Evolutionary conservation across 2,113 vertebrate species (phyloP).

Genomic region (Anoura caudifer): DNA sequence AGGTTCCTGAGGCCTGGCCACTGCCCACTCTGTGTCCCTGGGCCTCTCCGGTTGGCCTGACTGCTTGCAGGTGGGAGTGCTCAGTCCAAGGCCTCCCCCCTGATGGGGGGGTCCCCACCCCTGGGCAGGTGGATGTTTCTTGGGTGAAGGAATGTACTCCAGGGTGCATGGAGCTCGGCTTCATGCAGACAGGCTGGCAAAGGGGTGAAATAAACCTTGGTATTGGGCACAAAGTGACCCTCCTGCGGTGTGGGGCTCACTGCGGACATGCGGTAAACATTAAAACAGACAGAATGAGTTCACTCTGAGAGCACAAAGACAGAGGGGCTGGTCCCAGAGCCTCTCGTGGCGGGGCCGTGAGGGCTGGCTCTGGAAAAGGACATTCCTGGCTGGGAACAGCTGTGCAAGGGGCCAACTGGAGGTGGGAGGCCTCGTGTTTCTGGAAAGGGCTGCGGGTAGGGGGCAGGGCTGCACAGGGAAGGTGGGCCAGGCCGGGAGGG

Average conservation of each 20-base stretch:
- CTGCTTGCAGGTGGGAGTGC: rapidly evolving
- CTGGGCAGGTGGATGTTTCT: background rate
- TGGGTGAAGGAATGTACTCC: no score
- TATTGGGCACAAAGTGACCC: rapidly evolving
- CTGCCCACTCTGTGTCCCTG: background rate
- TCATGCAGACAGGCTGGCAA: background rate
- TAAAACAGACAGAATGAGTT: background rate
- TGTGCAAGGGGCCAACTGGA: background rate
- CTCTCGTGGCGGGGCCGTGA: rapidly evolving
- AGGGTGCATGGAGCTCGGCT: background rate
- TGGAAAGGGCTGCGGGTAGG: background rate
- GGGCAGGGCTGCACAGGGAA: background rate
- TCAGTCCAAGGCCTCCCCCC: background rate
- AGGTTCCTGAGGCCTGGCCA: background rate
- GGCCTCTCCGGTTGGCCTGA: no score
- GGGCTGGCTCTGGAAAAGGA: background rate
- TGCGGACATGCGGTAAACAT: background rate
- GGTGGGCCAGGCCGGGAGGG: rapidly evolving
- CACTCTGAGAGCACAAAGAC: background rate
- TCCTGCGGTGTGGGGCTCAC: rapidly evolving
- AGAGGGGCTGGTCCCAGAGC: background rate
- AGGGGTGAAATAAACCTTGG: background rate
- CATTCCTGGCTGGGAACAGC: background rate
- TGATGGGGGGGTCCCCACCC: rapidly evolving
- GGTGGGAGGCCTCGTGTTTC: background rate